Conservation (phyloP, 2,888 invertebrate genomes). For the Cryptus armator region DNA sequence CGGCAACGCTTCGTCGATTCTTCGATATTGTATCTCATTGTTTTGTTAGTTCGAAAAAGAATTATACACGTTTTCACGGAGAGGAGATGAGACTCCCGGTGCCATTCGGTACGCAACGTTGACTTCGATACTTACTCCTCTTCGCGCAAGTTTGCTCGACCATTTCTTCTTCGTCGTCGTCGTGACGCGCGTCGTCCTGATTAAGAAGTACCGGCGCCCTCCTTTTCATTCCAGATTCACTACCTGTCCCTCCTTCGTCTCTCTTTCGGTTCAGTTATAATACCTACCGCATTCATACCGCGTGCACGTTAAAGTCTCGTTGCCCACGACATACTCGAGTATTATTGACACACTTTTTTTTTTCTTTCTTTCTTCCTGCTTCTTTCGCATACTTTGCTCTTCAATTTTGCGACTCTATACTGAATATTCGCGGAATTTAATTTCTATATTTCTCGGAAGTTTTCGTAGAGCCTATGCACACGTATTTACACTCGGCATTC, state of each 20-base stretch:
- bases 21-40: slow-evolving; percentile 2
- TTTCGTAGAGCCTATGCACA: too few relatives aligned
- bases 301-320: slow-evolving; percentile 28
- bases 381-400: background rate
- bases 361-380: background rate
- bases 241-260: slow-evolving; percentile 57
- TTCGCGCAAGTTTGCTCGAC: background rate
- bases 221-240: slow-evolving; percentile 69
- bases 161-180: slow-evolving; percentile 30
- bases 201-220: slow-evolving; percentile 64
- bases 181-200: slow-evolving; percentile 63
- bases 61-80: background rate
- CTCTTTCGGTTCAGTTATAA: slow-evolving; percentile 48
- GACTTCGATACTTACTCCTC: background rate
- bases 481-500: background rate
- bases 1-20: slow-evolving; percentile 31
- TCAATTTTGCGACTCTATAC: background rate
- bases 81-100: background rate
- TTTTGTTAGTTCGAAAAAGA: background rate
- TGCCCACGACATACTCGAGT: slow-evolving; percentile 29
- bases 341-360: slow-evolving; percentile 49
- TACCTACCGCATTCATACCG: slow-evolving; percentile 12
- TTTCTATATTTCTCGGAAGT: background rate
- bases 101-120: slow-evolving; percentile 10
- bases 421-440: background rate